A percentile compares a stretch with the other conserved stretches of the same genome.
These are phyloP conservation scores for Cetonia aurata DNA, from an alignment of 2,888 invertebrate species.

Conservation along the genomic window DNA sequence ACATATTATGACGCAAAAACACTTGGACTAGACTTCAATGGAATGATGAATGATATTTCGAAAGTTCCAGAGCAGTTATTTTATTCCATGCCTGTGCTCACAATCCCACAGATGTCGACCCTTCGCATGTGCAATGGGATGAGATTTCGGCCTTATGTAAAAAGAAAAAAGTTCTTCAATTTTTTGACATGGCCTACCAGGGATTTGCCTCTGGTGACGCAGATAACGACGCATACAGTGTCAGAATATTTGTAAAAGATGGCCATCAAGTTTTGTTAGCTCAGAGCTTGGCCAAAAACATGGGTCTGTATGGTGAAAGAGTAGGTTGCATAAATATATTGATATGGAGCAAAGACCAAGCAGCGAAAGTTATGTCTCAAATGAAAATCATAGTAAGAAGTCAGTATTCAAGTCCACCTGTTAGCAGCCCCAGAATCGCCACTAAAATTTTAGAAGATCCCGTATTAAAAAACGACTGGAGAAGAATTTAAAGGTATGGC, in stretches of 20 bases:
- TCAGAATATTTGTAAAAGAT: constrained; percentile 88
- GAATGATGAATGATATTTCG: constrained; percentile 88
- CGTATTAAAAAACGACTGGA: constrained; percentile 80
- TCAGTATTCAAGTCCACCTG: constrained; percentile 97
- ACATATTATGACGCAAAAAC: constrained; percentile 94
- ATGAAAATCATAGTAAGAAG: constrained; percentile 95
- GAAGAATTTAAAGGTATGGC: constrained; percentile 98
- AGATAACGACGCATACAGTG: constrained; percentile 88
- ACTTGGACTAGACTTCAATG: constrained; percentile 92
- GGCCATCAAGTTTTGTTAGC: constrained; percentile 89
- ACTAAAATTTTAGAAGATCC: constrained; percentile 83
- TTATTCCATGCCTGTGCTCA: constrained; percentile 98
- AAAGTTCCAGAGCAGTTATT: constrained; percentile 92
- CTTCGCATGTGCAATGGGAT: constrained; percentile 88
- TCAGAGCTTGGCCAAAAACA: constrained; percentile 98
- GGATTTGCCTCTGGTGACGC: constrained; percentile 93
- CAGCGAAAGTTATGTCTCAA: constrained; percentile 89
- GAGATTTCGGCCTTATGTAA: constrained; percentile 88
- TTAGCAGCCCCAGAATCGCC: constrained; percentile 93
- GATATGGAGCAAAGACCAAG: constrained; percentile 82
- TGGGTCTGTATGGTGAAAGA: constrained; percentile 94
- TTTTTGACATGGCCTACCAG: constrained; percentile 99
- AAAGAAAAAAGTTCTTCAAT: constrained; percentile 85
- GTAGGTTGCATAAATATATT: constrained; percentile 91
- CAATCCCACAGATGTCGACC: constrained; percentile 98